Evolutionary conservation across 2,888 invertebrate species (phyloP).

Genomic region (Drosophila helvetica): DNA sequence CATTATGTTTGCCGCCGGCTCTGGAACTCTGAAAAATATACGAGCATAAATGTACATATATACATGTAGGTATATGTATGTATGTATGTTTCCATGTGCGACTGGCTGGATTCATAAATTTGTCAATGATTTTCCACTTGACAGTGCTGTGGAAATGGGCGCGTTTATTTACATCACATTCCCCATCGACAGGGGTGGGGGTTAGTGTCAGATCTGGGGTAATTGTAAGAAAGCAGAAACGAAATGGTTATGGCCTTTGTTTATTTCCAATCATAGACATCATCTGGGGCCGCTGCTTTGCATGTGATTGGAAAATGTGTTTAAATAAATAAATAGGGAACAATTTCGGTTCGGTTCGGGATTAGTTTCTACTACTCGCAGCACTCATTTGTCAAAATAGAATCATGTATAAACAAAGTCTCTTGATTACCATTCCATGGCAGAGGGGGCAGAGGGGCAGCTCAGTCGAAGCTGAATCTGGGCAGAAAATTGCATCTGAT

Average conservation of each 20-base stretch:
- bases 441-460: background rate
- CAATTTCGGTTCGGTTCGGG: background rate
- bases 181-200: constrained; percentile 19
- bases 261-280: constrained; percentile 36
- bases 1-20: constrained; percentile 44
- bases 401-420: background rate
- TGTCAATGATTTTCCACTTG: constrained; percentile 54
- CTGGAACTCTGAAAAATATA: background rate
- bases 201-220: constrained; percentile 12
- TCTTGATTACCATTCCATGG: background rate
- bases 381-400: constrained; percentile 36
- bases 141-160: constrained; percentile 43
- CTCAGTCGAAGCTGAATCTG: background rate
- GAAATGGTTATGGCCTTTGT: constrained; percentile 41
- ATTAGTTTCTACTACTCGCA: background rate
- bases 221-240: constrained; percentile 17
- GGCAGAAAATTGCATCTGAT: background rate
- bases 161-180: constrained; percentile 46
- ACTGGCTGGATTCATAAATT: constrained; percentile 38
- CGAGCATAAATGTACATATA: constrained; percentile 6
- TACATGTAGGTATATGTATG: background rate
- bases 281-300: constrained; percentile 10
- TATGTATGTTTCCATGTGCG: constrained; percentile 4
- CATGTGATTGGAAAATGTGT: constrained; percentile 13
- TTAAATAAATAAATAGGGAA: constrained; percentile 41